phyloP scores from a whole-genome alignment of 1,140 invertebrate species.

The Notospermus geniculatus region DNA sequence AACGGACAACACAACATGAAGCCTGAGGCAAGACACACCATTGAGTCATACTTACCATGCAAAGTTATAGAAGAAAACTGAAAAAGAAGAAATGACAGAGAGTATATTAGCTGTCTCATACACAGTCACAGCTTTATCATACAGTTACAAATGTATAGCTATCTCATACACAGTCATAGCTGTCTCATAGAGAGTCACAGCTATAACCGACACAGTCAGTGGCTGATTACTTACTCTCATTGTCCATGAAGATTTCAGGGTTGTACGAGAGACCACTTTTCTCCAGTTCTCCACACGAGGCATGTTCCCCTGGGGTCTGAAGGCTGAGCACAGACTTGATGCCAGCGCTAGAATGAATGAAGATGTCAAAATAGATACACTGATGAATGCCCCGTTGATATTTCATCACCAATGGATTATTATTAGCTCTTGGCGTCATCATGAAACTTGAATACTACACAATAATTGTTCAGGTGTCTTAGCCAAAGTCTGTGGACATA shows the following conservation, averaged over 20 bases:
- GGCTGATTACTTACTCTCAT: slow-evolving; percentile 66
- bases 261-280: slow-evolving; percentile 74
- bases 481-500: neutral
- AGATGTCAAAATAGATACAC: neutral
- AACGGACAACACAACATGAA: too few species aligned
- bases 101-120: neutral
- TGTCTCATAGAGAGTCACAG: neutral
- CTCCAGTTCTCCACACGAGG: slow-evolving; percentile 72
- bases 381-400: neutral
- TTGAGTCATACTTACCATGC: slow-evolving; percentile 58
- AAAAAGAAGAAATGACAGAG: slow-evolving; percentile 31
- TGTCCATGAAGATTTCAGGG: slow-evolving; percentile 78
- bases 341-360: slow-evolving; percentile 63
- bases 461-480: too few species aligned
- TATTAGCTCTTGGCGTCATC: neutral
- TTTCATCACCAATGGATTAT: neutral
- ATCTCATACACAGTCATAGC: neutral
- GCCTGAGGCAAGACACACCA: too few species aligned
- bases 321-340: slow-evolving; percentile 83
- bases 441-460: too few species aligned
- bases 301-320: slow-evolving; percentile 80
- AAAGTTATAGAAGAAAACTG: slow-evolving; percentile 72
- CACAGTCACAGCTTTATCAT: neutral
- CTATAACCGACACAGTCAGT: neutral
- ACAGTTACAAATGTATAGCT: neutral